phyloP scores from a whole-genome alignment of 2,888 invertebrate genomes.

The Parasteatoda lunata region DNA sequence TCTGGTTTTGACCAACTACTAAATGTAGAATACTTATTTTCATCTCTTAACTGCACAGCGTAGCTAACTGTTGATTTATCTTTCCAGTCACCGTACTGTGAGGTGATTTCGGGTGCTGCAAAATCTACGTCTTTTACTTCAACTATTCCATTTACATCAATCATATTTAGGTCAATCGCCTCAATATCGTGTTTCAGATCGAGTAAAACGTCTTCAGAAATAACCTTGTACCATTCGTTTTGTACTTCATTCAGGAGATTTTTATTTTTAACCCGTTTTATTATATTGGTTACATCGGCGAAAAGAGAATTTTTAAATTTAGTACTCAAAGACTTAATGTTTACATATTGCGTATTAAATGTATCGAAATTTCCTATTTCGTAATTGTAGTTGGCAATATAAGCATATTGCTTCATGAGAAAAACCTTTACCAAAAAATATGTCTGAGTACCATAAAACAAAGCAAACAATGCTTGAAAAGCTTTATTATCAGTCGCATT shows the following conservation, averaged over 20 bases:
- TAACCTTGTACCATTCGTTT: neutral
- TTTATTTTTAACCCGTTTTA: neutral
- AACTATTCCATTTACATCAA: neutral
- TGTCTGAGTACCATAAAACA: neutral
- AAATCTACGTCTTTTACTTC: neutral
- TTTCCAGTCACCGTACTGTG: neutral
- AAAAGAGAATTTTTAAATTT: neutral
- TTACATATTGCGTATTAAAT: neutral
- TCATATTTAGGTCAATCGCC: neutral
- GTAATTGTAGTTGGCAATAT: neutral
- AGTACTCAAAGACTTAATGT: too few relatives aligned
- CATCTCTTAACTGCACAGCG: neutral
- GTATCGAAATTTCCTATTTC: neutral
- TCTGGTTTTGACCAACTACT: neutral
- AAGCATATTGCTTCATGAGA: neutral
- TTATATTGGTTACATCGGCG: neutral
- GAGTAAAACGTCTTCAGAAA: neutral
- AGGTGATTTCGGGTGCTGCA: neutral
- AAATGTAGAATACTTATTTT: neutral
- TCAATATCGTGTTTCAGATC: neutral
- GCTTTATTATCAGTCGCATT: neutral
- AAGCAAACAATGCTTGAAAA: neutral
- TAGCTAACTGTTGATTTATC: neutral
- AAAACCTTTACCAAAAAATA: slow-evolving; percentile 4
- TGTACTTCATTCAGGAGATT: neutral